Evolutionary conservation across 2,113 vertebrate species (phyloP), one percentile per base, ranked within the genome.

Genomic region (Sula dactylatra): DNA sequence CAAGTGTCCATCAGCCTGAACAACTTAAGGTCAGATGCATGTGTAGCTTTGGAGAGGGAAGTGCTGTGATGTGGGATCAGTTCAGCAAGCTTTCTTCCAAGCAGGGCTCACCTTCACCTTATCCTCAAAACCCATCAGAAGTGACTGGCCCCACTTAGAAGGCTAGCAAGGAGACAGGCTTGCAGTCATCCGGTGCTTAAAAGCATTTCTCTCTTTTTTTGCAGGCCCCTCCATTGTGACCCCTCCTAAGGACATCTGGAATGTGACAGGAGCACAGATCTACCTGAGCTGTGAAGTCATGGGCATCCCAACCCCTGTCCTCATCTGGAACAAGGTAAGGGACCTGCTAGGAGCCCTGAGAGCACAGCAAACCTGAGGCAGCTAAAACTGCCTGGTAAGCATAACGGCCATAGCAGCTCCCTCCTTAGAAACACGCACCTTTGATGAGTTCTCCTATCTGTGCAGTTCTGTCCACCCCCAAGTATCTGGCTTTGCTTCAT

Each of bases 281-380:
- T 99, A 98, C 97, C 97, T 99, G 97, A 99, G 99, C 97, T 99
- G 99, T 50, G 99, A 99, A 97, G 99, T 99, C 74, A 98, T 98
- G 5, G 99, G 99, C 12, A 98, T 99, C 71, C 99, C 99, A 34
- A 99, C 99, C 19, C 99, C 99, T 17, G 98, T 99, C 76, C 98
- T 99, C 88, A 99, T 97, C 97, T 99, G 99, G 99, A 99, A 99
- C 96, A 99, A 99, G 98, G 99, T 99, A 71, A 61, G 62, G 15
- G 24, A 7, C 45, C 67, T 84, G 10, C 55, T 36, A 26, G 66
- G 49, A 59, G 31, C 55, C 61, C 40, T n/a, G 7, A 7, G 9
- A 44, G 32, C 27, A 22, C 5, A 77, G 52, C 55, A 86, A 82
- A 71, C 40, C 34, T 54, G 34, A 93, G 55, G 40, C 47, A 27